phyloP scores from a whole-genome alignment of 2,797 vertebrate species.

The Eremophila alpestris region DNA sequence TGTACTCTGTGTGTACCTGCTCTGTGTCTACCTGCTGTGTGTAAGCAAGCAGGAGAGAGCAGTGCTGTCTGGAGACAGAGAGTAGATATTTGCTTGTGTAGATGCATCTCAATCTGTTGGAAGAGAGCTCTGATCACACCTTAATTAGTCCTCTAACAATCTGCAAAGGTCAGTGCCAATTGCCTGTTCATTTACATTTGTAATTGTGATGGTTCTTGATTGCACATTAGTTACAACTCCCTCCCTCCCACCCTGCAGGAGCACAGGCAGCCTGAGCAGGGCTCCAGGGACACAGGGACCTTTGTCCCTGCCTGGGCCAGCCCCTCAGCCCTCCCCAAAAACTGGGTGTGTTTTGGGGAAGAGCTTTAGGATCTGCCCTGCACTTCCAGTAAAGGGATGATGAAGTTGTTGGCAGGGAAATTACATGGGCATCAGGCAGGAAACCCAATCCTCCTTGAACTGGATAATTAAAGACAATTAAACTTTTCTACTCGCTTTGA shows the following conservation, averaged over 20 bases:
- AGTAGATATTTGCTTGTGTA: conserved; percentile 15
- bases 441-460: conserved; percentile 89
- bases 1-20: background rate
- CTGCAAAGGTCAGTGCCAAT: conserved; percentile 80
- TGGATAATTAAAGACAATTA: conserved; percentile 93
- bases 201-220: conserved; percentile 79
- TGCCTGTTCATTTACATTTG: conserved; percentile 78
- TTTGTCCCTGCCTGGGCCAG: conserved; percentile 21
- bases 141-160: conserved; percentile 82
- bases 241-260: conserved; percentile 50
- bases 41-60: background rate
- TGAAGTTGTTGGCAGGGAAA: conserved; percentile 87
- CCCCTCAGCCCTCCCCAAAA: background rate
- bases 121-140: conserved; percentile 74
- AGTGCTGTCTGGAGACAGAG: background rate
- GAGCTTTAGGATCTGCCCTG: conserved; percentile 14
- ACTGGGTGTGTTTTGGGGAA: background rate
- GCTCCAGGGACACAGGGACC: background rate
- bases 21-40: background rate
- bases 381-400: conserved; percentile 75
- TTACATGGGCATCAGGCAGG: conserved; percentile 85
- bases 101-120: conserved; percentile 71
- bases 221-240: conserved; percentile 70
- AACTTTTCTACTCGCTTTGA: conserved; percentile 90
- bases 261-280: background rate